These are phyloP conservation scores for Cliona cf. orientalis DNA, from an alignment of 37 sponge, comb jelly and placozoan species.

Conservation along the genomic window DNA sequence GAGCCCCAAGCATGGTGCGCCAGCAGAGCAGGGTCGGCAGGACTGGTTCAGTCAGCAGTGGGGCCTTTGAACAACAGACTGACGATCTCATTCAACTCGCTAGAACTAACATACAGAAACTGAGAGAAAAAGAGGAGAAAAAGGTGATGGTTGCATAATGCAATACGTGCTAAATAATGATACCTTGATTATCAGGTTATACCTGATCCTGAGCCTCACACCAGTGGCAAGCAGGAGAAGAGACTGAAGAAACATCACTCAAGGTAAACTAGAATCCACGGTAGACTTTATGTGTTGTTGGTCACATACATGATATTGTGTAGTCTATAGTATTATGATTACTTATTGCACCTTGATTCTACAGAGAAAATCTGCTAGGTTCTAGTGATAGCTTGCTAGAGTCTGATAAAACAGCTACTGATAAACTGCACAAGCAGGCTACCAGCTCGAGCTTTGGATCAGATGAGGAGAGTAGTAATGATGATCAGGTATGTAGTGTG, in stretches of 20 bases:
- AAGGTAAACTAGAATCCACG: not conserved
- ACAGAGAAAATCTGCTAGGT: no score
- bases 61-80: constrained; percentile 30
- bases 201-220: not conserved
- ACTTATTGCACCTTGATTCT: no score
- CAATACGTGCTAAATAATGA: not conserved
- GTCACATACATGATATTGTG: no score
- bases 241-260: not conserved
- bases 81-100: constrained; percentile 69
- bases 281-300: no score
- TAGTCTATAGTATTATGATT: no score
- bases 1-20: constrained; percentile 50
- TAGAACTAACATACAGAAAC: constrained; percentile 49
- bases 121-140: constrained; percentile 50
- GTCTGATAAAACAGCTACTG: no score
- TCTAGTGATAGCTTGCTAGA: no score
- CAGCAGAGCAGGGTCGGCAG: not conserved
- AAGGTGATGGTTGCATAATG: constrained; percentile 18
- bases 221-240: not conserved
- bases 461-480: no score
- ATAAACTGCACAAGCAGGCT: no score
- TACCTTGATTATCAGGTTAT: not conserved
- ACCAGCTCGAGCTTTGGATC: no score
- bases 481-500: no score
- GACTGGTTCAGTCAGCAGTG: not conserved